Conservation (phyloP, 2,888 invertebrate genomes). For the Cryptus armator region DNA sequence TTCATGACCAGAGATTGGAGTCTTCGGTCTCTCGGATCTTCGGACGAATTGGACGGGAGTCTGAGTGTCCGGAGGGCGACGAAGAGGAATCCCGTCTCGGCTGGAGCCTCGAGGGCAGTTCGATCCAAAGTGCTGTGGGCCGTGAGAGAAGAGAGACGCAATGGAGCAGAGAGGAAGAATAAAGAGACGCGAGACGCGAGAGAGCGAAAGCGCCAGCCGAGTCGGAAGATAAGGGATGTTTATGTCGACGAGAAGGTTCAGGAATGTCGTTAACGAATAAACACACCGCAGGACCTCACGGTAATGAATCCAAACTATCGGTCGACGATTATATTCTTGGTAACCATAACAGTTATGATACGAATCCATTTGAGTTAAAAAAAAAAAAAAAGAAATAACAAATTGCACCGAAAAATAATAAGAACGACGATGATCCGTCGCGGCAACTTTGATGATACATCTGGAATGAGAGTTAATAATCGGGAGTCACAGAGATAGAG, state of each 20-base stretch:
- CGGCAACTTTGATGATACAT: neutral
- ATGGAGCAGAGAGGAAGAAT: neutral
- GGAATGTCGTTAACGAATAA: conserved; percentile 54
- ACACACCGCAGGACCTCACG: conserved; percentile 1
- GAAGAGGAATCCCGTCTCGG: conserved; percentile 51
- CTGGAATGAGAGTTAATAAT: neutral
- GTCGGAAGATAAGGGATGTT: conserved; percentile 69
- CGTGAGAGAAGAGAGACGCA: neutral
- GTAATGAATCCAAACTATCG: neutral
- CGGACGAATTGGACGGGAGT: conserved; percentile 9
- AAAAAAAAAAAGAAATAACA: neutral
- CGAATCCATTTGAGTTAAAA: neutral
- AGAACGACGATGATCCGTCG: neutral
- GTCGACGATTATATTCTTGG: neutral
- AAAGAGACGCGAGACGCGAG: neutral
- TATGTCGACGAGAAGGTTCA: conserved; percentile 56
- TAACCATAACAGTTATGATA: neutral
- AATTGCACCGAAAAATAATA: neutral
- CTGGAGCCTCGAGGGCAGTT: conserved; percentile 38
- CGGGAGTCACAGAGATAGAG: neutral
- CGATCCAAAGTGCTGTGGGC: neutral
- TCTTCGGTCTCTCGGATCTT: neutral
- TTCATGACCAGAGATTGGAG: neutral
- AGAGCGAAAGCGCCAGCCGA: neutral
- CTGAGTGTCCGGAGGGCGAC: conserved; percentile 17